phyloP scores from a whole-genome alignment of 2,797 vertebrate species.

The Strix occidentalis region DNA sequence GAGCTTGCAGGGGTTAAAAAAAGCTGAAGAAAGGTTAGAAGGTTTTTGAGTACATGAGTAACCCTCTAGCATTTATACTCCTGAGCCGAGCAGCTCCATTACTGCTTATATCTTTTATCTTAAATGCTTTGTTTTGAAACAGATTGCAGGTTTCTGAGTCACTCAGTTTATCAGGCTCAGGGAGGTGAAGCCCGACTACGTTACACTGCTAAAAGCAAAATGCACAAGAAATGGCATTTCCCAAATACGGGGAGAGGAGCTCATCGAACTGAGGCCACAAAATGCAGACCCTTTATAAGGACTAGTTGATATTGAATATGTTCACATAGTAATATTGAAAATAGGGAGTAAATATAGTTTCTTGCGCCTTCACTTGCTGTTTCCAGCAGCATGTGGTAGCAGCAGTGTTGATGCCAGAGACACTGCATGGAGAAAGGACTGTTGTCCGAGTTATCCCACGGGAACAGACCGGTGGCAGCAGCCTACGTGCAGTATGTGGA shows the following conservation, averaged over 20 bases:
- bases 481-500: background rate
- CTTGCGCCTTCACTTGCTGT: background rate
- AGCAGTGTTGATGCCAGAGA: background rate
- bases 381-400: background rate
- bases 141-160: constrained; percentile 47
- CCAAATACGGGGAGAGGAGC: background rate
- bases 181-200: background rate
- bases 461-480: fast-evolving
- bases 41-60: background rate
- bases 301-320: background rate
- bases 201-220: background rate
- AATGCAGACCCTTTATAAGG: background rate
- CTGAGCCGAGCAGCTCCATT: background rate
- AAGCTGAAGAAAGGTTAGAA: constrained; percentile 5
- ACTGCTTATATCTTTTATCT: background rate
- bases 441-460: background rate
- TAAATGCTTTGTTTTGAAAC: constrained; percentile 35
- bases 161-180: background rate
- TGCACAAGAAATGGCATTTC: background rate
- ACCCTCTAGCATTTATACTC: background rate
- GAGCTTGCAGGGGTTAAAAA: constrained; percentile 26
- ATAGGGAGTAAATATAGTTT: background rate
- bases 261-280: background rate
- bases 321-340: background rate
- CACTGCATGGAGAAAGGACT: background rate